Evolutionary conservation across 2,797 vertebrate genomes (phyloP), one percentile per base, ranked within the genome.

Genomic region (Mus minutoides): DNA sequence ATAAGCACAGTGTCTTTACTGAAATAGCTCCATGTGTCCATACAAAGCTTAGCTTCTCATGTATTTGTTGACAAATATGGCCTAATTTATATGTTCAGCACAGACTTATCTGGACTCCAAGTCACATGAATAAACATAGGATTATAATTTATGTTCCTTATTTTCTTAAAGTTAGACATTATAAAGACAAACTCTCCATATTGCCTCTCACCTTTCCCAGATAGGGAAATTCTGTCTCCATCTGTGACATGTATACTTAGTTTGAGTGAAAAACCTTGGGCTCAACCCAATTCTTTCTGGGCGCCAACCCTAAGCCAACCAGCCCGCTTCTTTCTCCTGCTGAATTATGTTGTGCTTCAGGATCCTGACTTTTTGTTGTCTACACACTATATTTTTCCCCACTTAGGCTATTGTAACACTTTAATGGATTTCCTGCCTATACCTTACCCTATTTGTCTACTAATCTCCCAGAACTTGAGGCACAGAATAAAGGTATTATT

Each of bases 71-170:
- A 86, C 31, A 91, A 56, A 86, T 19, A 16, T n/a, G n/a, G n/a
- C 43, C 43, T 79, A 52, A 82, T 58, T 88, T 49, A 54, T 78
- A 43, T 4, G 14, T 37, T 26, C 16, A 83, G 54, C 8, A 0
- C 19, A 11, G 37, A 80, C 4, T 52, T 85, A 82, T 40, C 56
- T 29, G 54, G 56, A 24, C 24, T 67, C 8, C 52, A 95, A 3
- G 14, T 71, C 56, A 0, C 43, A 17, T 84, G 49, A 64, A 37
- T 14, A 43, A 29, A 86, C 37, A 16, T 2, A 40, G 7, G 14
- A 92, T 54, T 26, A 80, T n/a, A 46, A 40, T n/a, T 94, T 71
- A 69, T 60, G 49, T 64, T 85, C 90, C 34, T 95, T 43, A 71
- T 13, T 56, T 34, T 58, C 40, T 67, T 58, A 87, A 21, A 49